Percentiles rank a stretch among this genome's conserved stretches.
These are phyloP conservation scores for Xiphias gladius DNA, from an alignment of 2,113 vertebrate genomes.

Conservation along the genomic window DNA sequence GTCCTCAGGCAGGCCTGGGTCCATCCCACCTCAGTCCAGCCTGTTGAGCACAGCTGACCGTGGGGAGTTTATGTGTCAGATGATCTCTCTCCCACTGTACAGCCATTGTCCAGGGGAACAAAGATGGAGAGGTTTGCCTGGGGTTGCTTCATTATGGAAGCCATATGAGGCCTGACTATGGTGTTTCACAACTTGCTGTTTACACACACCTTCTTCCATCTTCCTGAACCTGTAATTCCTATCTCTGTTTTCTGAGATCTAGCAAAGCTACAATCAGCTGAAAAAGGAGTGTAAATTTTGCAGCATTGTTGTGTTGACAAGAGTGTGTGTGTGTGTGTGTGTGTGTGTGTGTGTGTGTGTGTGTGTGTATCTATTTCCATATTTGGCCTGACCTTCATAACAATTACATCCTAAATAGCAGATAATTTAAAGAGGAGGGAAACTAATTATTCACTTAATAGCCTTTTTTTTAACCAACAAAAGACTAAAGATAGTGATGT, in stretches of 20 bases:
- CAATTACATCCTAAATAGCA: background rate
- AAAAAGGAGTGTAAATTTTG: slow-evolving; percentile 53
- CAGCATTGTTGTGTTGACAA: slow-evolving; percentile 55
- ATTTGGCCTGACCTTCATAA: background rate
- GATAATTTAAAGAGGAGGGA: background rate
- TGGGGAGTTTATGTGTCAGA: slow-evolving; percentile 59
- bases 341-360: background rate
- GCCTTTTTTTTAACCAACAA: no score
- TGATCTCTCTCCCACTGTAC: slow-evolving; percentile 56
- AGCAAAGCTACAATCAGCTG: slow-evolving; percentile 18
- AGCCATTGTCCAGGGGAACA: slow-evolving; percentile 63
- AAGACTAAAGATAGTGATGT: no score
- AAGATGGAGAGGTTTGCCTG: slow-evolving; percentile 68
- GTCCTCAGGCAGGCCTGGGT: background rate
- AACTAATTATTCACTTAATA: no score
- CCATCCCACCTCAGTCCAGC: background rate
- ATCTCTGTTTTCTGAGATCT: slow-evolving; percentile 15
- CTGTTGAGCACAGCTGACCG: slow-evolving; percentile 41
- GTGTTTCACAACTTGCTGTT: slow-evolving; percentile 42
- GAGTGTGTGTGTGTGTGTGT: slow-evolving; percentile 43
- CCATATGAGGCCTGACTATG: slow-evolving; percentile 52
- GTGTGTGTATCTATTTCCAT: background rate
- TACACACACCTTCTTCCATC: slow-evolving; percentile 1
- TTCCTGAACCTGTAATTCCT: slow-evolving; percentile 37
- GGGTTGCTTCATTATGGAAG: slow-evolving; percentile 63